Evolutionary conservation across 2,797 vertebrate genomes (phyloP), one percentile per base, ranked within the genome.

Genomic region (Paedocypris micromegethes): DNA sequence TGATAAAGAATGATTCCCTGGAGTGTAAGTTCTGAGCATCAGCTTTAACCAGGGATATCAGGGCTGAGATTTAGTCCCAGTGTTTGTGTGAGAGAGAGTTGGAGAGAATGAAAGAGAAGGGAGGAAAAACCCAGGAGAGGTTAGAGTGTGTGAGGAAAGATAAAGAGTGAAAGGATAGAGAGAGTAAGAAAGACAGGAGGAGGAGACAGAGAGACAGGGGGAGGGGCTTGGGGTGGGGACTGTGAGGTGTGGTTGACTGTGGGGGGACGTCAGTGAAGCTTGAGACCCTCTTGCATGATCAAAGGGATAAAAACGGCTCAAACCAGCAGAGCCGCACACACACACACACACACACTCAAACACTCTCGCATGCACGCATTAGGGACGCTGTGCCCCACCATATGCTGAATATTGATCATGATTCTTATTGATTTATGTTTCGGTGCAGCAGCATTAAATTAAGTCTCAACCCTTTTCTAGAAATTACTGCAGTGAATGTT

Each of bases 391-490:
- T 6, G 40, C 54, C 69, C 63, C 79, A 73, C 74, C 86, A 87
- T 87, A 85, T 88, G 87, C 80, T 82, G 75, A 80, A 70, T 84
- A 83, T 86, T 83, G 85, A 88, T 88, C 83, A 81, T 64, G 79
- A 80, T 79, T 77, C 68, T 68, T 77, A 88, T 86, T 82, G 75
- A 79, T 81, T 75, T 58, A 60, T 64, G n/a, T 43, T 63, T 44
- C 69, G 50, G 41, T 68, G 43, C 56, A 67, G 53, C 46, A 41
- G 40, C 63, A 59, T 47, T 64, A 58, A 70, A 67, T 75, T 45
- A 60, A 49, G 46, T 40, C 40, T 48, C 42, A 61, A 55, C 43
- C 55, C 23, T 57, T 63, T 63, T 70, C 23, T 56, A 57, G 6
- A 70, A 59, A 50, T 61, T 43, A 48, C 66, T 43, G 69, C 61